Evolutionary conservation across 2,888 invertebrate species (phyloP).

Genomic region (Zygaena filipendulae): DNA sequence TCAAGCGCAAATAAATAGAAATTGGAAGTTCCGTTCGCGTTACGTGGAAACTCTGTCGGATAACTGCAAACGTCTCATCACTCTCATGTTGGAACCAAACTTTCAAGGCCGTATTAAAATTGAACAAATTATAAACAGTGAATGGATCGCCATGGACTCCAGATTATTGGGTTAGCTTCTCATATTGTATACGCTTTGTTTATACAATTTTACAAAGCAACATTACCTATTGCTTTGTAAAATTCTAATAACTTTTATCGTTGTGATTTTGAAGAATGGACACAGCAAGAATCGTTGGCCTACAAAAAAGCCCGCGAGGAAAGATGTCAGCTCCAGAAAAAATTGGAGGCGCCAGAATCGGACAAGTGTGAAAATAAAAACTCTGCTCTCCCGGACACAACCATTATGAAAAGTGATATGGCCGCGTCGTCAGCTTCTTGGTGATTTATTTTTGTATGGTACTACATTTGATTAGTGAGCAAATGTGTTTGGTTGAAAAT

Average conservation of each 20-base stretch:
- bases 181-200: not conserved
- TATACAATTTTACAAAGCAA: too few species aligned
- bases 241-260: too few species aligned
- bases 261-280: too few species aligned
- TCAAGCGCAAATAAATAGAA: conserved; percentile 65
- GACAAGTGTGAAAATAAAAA: conserved; percentile 22
- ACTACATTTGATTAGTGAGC: too few species aligned
- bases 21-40: conserved; percentile 78
- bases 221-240: too few species aligned
- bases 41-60: conserved; percentile 67
- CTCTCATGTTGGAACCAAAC: conserved; percentile 76
- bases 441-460: conserved; percentile 18
- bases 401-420: conserved; percentile 30
- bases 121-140: conserved; percentile 63
- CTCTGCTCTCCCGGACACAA: conserved; percentile 24
- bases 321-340: conserved; percentile 26
- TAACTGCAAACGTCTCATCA: conserved; percentile 71
- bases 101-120: conserved; percentile 66
- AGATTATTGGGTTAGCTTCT: conserved; percentile 51
- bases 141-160: conserved; percentile 77
- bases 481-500: too few species aligned
- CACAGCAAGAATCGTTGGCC: conserved; percentile 45
- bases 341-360: conserved; percentile 21
- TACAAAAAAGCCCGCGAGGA: conserved; percentile 49
- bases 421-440: conserved; percentile 30